Conservation (phyloP, 2,888 invertebrate species). For the Mimachlamys varia region DNA sequence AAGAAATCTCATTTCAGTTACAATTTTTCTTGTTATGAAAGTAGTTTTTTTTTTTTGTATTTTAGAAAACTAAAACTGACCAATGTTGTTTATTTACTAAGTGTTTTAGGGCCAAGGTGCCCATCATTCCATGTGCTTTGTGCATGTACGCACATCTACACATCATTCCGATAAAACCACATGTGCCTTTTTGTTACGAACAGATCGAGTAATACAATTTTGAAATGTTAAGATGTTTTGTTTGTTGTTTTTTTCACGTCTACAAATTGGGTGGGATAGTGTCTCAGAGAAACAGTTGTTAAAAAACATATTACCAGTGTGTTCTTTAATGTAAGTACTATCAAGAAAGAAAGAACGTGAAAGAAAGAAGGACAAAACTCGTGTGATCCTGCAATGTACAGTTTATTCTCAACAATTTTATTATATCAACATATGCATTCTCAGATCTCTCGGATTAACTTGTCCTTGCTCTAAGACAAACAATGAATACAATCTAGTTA, state of each 20-base stretch:
- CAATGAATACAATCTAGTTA: background rate
- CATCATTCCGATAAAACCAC: too few relatives aligned
- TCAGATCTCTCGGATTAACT: background rate
- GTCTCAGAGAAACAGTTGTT: background rate
- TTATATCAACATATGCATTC: background rate
- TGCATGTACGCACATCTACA: too few relatives aligned
- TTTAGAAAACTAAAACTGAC: too few relatives aligned
- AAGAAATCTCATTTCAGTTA: too few relatives aligned
- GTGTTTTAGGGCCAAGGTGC: background rate
- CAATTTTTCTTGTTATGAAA: too few relatives aligned
- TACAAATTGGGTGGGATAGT: background rate
- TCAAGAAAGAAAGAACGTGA: background rate
- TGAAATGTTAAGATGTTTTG: too few relatives aligned
- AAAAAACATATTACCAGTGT: too few relatives aligned
- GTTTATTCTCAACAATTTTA: conserved; percentile 1
- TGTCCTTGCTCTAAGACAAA: background rate
- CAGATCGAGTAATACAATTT: background rate
- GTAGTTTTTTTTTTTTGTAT: too few relatives aligned
- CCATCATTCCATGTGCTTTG: background rate
- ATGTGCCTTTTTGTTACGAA: background rate
- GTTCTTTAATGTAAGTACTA: too few relatives aligned
- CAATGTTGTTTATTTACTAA: too few relatives aligned
- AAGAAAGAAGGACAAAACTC: background rate
- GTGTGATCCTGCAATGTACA: background rate
- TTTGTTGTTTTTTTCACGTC: background rate